Base-by-base conservation (phyloP, 2,797 vertebrate species). In the Eospalax fontanierii region DNA sequence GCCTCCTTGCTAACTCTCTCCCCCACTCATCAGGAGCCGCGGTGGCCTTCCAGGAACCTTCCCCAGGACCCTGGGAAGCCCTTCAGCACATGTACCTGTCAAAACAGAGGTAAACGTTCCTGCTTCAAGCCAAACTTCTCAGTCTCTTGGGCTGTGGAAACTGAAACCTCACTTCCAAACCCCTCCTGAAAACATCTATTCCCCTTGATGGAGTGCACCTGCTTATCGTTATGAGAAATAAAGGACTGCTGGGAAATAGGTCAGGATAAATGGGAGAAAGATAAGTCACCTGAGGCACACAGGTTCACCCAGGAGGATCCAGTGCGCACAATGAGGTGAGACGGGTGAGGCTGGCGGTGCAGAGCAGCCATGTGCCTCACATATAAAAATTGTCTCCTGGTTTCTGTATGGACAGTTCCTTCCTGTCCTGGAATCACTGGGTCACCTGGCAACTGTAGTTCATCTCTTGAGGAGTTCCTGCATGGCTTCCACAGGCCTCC, bases 1-100 rank as follows among this genome's bases (percentile, higher is more conserved):
- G 11, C 22, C 21, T 28, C n/a, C n/a, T n/a, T n/a, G n/a, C n/a
- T n/a, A n/a, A 6, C 5, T 0, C 14, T 26, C 10, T 50, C 9
- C 61, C n/a, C 26, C 30, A 9, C 8, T 19, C 18, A 54, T 33
- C 12, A 50, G 33, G 35, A 35, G 33, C 22, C 12, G 2, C 43
- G 40, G 26, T n/a, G 30, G 1, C 26, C 57, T n/a, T 86, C 61
- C 68, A 86, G 54, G 35, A 83, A 43, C 71, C 68, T 63, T 46
- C 9, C 0, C 46, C 28, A 21, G 54, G 50, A 87, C 7, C 0
- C 3, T 33, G 63, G 89, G 61, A 83, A 46, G 33, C 19, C 61
- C n/a, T 30, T 16, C 8, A n/a, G 43, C 14, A 71, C 40, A 24
- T 54, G 38, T 11, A 57, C 15, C 65, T n/a, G n/a, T 30, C 61